These are phyloP conservation scores for Syndactyla subalaris DNA, from an alignment of 2,797 vertebrate genomes.

Conservation along the genomic window DNA sequence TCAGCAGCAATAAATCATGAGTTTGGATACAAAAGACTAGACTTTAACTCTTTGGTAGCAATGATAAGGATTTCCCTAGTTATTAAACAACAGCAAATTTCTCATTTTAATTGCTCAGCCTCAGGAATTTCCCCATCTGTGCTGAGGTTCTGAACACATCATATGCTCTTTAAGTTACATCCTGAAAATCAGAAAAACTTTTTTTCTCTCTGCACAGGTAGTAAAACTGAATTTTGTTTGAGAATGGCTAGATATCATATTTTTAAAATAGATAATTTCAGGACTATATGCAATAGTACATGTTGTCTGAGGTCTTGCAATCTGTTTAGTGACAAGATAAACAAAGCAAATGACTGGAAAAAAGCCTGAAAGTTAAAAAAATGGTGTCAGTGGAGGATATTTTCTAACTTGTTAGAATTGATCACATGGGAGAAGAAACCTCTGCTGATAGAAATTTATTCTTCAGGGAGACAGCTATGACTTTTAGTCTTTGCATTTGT, in stretches of 20 bases:
- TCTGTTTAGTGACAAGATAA: not conserved
- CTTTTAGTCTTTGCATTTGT: not conserved
- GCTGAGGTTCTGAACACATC: not conserved
- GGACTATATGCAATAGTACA: not conserved
- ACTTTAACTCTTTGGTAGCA: slow-evolving; percentile 45
- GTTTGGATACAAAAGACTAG: slow-evolving; percentile 34
- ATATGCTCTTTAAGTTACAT: not conserved
- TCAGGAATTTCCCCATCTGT: not conserved
- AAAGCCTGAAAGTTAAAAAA: not conserved
- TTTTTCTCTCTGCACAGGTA: not conserved
- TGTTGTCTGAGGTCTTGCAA: not conserved
- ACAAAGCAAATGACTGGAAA: not conserved
- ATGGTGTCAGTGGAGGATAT: not conserved
- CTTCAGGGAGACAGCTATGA: not conserved
- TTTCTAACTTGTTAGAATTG: not conserved
- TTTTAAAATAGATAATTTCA: not conserved
- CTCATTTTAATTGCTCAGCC: not conserved
- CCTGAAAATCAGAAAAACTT: not conserved
- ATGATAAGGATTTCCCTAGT: slow-evolving; percentile 29
- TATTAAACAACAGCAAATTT: slow-evolving; percentile 5
- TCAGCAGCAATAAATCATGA: slow-evolving; percentile 47
- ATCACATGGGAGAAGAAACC: not conserved
- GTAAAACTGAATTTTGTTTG: not conserved
- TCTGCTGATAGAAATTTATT: not conserved
- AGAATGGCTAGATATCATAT: not conserved